A percentile compares a stretch with the other conserved stretches of the same genome.
Conservation (phyloP, 1,140 invertebrate species). For the Chironomus tepperi region DNA sequence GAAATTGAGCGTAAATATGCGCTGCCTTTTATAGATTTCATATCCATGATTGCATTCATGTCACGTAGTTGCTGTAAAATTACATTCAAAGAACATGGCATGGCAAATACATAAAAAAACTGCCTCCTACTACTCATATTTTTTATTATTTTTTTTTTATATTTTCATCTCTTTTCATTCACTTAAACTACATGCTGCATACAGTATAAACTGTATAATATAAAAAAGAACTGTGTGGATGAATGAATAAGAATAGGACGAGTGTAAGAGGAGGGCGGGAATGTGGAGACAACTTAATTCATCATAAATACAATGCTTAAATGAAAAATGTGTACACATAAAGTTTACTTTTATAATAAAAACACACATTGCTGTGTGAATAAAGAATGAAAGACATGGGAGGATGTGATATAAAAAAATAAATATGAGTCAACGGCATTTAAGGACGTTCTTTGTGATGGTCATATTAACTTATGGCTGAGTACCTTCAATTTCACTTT, state of each 20-base stretch:
- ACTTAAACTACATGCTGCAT: too few species aligned
- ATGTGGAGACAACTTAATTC: constrained; percentile 12
- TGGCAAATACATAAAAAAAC: background rate
- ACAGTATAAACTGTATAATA: too few species aligned
- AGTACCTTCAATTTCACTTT: too few species aligned
- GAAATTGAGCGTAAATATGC: constrained; percentile 6
- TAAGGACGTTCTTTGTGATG: too few species aligned
- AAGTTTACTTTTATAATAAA: constrained; percentile 2
- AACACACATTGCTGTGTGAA: background rate
- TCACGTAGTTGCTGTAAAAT: constrained; percentile 7
- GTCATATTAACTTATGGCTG: too few species aligned
- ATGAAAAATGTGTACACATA: background rate
- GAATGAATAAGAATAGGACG: too few species aligned
- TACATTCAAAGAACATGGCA: constrained; percentile 7
- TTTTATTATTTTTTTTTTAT: background rate
- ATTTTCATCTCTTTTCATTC: too few species aligned
- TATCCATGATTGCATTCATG: constrained; percentile 6
- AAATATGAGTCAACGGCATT: too few species aligned
- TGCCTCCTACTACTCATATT: background rate
- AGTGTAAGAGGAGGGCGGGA: background rate
- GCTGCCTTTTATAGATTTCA: constrained; percentile 12
- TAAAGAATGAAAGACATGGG: too few species aligned
- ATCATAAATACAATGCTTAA: background rate
- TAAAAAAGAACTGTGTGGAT: too few species aligned
- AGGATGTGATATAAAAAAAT: too few species aligned